Evolutionary conservation across 2,797 vertebrate species (phyloP).

Genomic region (Myotis planiceps): DNA sequence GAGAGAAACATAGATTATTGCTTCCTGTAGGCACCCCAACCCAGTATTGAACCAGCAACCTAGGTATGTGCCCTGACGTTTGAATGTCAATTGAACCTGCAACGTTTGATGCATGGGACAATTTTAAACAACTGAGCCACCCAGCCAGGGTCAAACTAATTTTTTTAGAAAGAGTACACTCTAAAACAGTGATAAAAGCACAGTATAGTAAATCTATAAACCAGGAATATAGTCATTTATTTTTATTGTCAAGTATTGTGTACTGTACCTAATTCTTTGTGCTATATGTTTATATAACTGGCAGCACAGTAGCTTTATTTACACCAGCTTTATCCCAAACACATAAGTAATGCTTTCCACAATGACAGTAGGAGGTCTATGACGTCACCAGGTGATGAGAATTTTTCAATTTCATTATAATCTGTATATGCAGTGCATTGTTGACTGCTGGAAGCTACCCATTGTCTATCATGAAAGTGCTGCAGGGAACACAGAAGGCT

Average conservation of each 20-base stretch:
- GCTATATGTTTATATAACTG: neutral
- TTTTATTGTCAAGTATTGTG: neutral
- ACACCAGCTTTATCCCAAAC: neutral
- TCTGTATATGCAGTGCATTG: neutral
- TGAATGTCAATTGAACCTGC: neutral
- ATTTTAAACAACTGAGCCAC: neutral
- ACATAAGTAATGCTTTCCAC: neutral
- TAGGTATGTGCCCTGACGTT: neutral
- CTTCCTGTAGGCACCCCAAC: neutral
- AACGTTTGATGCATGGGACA: neutral
- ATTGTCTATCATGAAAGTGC: too few species aligned
- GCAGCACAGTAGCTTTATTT: neutral
- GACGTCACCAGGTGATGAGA: neutral
- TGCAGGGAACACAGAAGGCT: too few species aligned
- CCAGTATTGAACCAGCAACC: neutral
- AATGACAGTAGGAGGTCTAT: neutral
- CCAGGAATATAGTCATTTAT: neutral
- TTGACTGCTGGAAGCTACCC: neutral
- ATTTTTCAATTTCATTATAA: neutral
- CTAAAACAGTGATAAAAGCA: neutral
- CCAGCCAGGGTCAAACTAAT: neutral
- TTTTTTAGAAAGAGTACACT: neutral
- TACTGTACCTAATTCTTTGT: neutral
- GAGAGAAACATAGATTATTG: neutral
- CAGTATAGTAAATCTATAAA: neutral